Evolutionary conservation across 2,888 invertebrate genomes (phyloP), one percentile per base, ranked within the genome.

Genomic region (Meteorus colon): DNA sequence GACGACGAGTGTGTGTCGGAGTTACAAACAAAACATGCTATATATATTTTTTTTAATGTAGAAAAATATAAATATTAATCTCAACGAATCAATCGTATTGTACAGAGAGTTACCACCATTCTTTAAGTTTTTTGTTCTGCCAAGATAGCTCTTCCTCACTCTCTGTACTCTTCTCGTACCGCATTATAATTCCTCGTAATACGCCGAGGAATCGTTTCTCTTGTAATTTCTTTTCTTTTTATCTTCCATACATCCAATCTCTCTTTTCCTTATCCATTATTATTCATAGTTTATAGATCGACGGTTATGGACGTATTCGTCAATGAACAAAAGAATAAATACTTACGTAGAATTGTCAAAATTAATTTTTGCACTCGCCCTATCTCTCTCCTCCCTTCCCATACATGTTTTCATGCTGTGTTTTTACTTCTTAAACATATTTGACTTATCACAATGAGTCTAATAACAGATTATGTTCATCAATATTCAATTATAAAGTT

Each of bases 41-140:
- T 73, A 65, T 75, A 19, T 34, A 51, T 62, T 41, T 31, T 41
- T 69, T 78, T 70, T 70, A 79, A 79, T 69, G 77, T 80, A 80
- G 76, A 80, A 80, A 80, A 80, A 80, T 80, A 80, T 80, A 73
- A 80, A 76, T 76, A 77, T 78, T 71, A 78, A 75, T 70, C 74
- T 79, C 59, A 78, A 79, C 76, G 75, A 45, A 77, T 60, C 69
- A 74, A 75, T 76, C 60, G 71, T 74, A 37, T 45, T 55, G 73
- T 41, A 48, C 71, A 41, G 59, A 63, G 69, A 59, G 19, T 70
- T 3, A 34, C 27, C 29, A 6, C 5, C 16, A 0, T 68, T 51
- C 34, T 48, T 41, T 66, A 29, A 6, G 16, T 63, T 63, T 45
- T 45, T 14, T 41, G 24, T 24, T 59, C 19, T 72, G 27, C 73